phyloP scores from a whole-genome alignment of 2,888 invertebrate genomes.

The Crioceris asparagi region DNA sequence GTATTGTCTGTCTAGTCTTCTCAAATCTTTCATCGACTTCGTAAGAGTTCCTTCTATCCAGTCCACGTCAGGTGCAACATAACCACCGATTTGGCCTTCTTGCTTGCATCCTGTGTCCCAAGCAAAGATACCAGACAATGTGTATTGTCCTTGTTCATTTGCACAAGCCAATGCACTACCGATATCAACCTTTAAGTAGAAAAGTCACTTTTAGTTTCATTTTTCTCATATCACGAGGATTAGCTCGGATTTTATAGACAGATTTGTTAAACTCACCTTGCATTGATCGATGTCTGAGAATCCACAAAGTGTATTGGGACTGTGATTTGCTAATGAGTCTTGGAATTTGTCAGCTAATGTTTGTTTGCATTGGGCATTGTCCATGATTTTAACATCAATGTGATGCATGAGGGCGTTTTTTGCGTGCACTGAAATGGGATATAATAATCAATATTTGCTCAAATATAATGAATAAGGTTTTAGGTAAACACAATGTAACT shows the following conservation, averaged over 20 bases:
- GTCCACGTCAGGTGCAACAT: conserved; percentile 36
- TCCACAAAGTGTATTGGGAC: conserved; percentile 60
- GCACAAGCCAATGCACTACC: conserved; percentile 76
- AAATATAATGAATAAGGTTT: conserved; percentile 1
- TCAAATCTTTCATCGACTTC: conserved; percentile 34
- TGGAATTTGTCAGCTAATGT: conserved; percentile 47
- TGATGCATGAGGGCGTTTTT: conserved; percentile 67
- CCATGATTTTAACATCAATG: conserved; percentile 54
- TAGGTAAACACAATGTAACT: conserved; percentile 33
- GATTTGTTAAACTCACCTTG: conserved; percentile 44
- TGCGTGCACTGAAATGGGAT: conserved; percentile 51
- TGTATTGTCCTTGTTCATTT: conserved; percentile 54
- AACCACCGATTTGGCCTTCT: conserved; percentile 37
- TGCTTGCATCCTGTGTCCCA: conserved; percentile 60
- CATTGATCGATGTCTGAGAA: conserved; percentile 62
- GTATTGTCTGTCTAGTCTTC: conserved; percentile 27
- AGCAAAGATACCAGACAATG: conserved; percentile 63
- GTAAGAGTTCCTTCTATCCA: conserved; percentile 37
- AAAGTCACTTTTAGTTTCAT: too few relatives aligned
- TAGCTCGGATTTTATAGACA: too few relatives aligned
- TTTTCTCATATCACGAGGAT: too few relatives aligned
- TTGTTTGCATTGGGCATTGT: conserved; percentile 50
- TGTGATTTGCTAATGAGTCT: conserved; percentile 45
- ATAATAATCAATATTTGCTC: neutral
- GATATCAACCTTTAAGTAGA: conserved; percentile 44